phyloP scores from a whole-genome alignment of 2,888 invertebrate species.

The Frankliniella intonsa region DNA sequence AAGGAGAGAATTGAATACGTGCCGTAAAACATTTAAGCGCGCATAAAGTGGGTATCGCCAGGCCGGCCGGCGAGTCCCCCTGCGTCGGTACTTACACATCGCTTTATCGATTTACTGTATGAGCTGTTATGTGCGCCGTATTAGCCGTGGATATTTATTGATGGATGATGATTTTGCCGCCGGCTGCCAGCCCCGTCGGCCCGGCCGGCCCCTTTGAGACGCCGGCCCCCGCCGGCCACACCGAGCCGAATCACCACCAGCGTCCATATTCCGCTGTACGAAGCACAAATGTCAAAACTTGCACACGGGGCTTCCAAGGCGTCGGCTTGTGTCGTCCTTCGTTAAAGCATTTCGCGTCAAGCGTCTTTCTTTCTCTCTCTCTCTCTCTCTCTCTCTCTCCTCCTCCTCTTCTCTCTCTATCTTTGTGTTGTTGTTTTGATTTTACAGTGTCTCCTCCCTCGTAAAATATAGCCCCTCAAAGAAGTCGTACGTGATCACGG shows the following conservation, averaged over 20 bases:
- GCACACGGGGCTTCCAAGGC: no score
- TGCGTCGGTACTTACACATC: constrained; percentile 1
- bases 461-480: no score
- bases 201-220: neutral
- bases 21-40: constrained; percentile 16
- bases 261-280: no score
- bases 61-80: neutral
- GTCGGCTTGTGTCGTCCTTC: no score
- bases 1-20: constrained; percentile 13
- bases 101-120: constrained; percentile 1
- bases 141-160: neutral
- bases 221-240: neutral
- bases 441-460: no score
- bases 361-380: neutral
- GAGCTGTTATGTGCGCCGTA: neutral
- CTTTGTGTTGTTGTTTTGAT: neutral
- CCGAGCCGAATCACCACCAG: neutral
- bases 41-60: neutral
- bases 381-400: neutral
- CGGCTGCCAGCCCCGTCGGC: no score
- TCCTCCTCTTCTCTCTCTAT: neutral
- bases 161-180: neutral
- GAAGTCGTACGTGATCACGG: no score
- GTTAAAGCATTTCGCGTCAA: neutral
- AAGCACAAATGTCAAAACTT: no score